Evolutionary conservation across 2,797 vertebrate species (phyloP), one percentile per base, ranked within the genome.

Genomic region (Smutsia temminckii): DNA sequence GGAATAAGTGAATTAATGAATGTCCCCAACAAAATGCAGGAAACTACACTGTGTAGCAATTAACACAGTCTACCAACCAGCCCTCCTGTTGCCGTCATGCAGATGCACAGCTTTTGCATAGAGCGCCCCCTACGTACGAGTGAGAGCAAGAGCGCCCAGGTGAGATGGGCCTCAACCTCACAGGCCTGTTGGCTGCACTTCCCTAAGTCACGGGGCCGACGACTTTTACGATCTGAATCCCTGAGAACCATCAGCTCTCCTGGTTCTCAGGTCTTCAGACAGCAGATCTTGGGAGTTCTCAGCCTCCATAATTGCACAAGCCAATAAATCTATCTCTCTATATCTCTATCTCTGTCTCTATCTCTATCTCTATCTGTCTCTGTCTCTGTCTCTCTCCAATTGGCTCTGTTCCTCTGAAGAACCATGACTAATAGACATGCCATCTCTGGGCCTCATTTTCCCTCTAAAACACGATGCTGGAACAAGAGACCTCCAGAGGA

Each of bases 61-160:
- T 21, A 9, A 21, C 21, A 17, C 49, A n/a, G 57, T 40, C 77
- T 46, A 29, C 25, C 25, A 61, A 42, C 1, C 42, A 59, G 51
- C 27, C n/a, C 21, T 61, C 3, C 20, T 40, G 78, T 42, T 8
- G 25, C 12, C 21, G 23, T 57, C 37, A 1, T 4, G 27, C 25
- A 49, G 53, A 49, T 40, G 23, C 17, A 21, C 29, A 10, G 9
- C 17, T 68, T 32, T 71, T 1, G 0, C 25, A 17, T 18, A 6
- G 23, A 34, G 7, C 57, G 57, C 13, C 51, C 3, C 4, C 8
- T 14, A 0, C 0, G 14, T 3, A 51, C 17, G 34, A 25, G 17
- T n/a, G 85, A 27, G 69, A 72, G 21, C 27, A 29, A 2, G 37
- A 63, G 4, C 0, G 4, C 42, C 74, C 20, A 40, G 68, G 37